Conservation (phyloP, 2,888 invertebrate species). For the Agrotis segetum region DNA sequence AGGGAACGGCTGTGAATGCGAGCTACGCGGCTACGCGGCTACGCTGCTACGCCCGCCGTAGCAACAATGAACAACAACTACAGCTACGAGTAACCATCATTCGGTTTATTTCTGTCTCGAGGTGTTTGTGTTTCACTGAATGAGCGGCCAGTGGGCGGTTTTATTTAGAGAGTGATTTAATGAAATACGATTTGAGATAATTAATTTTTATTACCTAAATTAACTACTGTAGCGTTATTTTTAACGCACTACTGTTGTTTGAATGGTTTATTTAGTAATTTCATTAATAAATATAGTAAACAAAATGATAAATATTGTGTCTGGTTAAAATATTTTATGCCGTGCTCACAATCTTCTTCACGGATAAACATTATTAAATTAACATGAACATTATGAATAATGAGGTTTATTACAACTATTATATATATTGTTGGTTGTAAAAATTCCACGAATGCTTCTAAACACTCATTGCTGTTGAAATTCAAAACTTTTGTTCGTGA, state of each 20-base stretch:
- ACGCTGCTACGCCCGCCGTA: no score
- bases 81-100: slow-evolving; percentile 7
- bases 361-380: neutral
- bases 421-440: neutral
- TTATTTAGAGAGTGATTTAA: slow-evolving; percentile 5
- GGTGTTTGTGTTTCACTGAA: slow-evolving; percentile 8
- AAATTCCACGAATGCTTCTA: slow-evolving; percentile 22
- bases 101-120: slow-evolving; percentile 23
- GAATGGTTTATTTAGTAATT: no score
- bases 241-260: no score
- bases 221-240: neutral
- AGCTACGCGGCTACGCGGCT: slow-evolving; percentile 17
- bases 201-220: slow-evolving; percentile 29
- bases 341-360: no score
- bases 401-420: slow-evolving; percentile 11
- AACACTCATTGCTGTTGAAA: slow-evolving; percentile 22
- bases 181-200: slow-evolving; percentile 27
- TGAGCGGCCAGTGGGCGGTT: slow-evolving; percentile 10
- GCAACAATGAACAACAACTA: no score
- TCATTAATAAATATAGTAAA: no score
- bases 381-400: no score
- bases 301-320: no score
- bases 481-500: slow-evolving; percentile 33
- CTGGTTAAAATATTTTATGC: no score
- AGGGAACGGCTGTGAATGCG: neutral